Conservation (phyloP, 2,797 vertebrate species). For the Lepilemur septentrionalis region DNA sequence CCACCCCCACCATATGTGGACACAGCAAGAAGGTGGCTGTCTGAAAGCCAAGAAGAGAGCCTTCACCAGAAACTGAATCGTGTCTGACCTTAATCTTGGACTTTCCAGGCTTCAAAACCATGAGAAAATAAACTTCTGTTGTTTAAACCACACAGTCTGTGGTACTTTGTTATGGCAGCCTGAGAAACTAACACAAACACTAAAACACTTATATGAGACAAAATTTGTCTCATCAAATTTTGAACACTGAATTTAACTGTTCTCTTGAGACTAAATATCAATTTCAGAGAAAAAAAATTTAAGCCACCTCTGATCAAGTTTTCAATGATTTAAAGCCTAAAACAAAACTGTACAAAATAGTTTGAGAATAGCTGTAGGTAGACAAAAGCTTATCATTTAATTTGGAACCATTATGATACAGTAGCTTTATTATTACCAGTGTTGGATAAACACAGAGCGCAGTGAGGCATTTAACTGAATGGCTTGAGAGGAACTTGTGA, state of each 20-base stretch:
- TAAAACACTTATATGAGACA: not conserved
- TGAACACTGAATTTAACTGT: conserved; percentile 26
- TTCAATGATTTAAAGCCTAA: conserved; percentile 37
- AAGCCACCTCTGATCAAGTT: conserved; percentile 28
- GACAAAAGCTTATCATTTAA: conserved; percentile 76
- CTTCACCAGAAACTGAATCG: not conserved
- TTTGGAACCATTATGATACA: conserved; percentile 21
- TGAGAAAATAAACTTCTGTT: conserved; percentile 12
- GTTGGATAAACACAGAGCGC: conserved; percentile 64
- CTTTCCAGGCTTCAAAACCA: not conserved
- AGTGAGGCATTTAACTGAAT: conserved; percentile 67
- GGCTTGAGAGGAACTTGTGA: conserved; percentile 43
- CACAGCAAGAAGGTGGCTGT: not conserved
- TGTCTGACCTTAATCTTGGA: not conserved
- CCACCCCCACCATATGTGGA: not conserved
- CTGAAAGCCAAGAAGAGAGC: not conserved
- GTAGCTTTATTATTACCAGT: conserved; percentile 54
- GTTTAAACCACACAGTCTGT: not conserved
- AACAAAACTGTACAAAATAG: not conserved
- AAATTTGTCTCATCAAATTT: not conserved
- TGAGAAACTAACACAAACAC: not conserved
- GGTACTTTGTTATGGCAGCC: not conserved
- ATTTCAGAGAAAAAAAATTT: not conserved
- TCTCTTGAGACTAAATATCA: not conserved
- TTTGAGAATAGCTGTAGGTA: conserved; percentile 33